Base-by-base conservation (phyloP, 2,888 invertebrate genomes). In the Phengaris alcon region DNA sequence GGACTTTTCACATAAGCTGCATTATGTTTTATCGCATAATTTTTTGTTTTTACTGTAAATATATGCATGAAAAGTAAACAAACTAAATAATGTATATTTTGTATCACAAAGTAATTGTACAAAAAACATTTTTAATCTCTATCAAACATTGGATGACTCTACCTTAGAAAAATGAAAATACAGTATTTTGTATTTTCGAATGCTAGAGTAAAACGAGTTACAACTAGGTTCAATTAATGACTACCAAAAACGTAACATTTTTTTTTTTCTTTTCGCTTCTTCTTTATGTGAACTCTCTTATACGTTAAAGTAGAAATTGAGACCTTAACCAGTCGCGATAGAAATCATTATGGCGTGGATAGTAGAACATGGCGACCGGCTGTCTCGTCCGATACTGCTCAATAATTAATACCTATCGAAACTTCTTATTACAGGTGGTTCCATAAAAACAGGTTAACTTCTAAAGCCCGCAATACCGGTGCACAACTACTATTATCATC, bases 321-420 rank as follows among this genome's bases (percentile, higher is more conserved):
- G 75, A 82, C 87, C 81, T 80, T 90, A 87, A 72, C 2, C 0
- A 78, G 4, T 69, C 51, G 78, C 35, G 73, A 82, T 87, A 88
- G 85, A 83, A 79, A 51, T 59, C 75, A 22, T 75, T 72, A 44
- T 75, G 74, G 76, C 51, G 75, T 78, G 73, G 57, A 69, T 35
- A 35, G 68, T 75, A 80, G 77, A 75, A 72, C 46, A 75, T 79
- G 92, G 91, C 91, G 93, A 90, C 91, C 86, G 84, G 82, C 85
- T 89, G 91, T 93, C 93, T 93, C 90, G 87, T 81, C 82, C 86
- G 88, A 87, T 85, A 85, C 89, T 88, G 87, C 78, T 79, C 78
- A 75, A 76, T 80, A 79, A 79, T 81, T 80, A 81, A 79, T 64
- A 44, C 35, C 64, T 44, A 75, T 75, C 69, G 13, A 51, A 69